phyloP scores from a whole-genome alignment of 2,797 vertebrate genomes.

The Alexandromys oeconomus region DNA sequence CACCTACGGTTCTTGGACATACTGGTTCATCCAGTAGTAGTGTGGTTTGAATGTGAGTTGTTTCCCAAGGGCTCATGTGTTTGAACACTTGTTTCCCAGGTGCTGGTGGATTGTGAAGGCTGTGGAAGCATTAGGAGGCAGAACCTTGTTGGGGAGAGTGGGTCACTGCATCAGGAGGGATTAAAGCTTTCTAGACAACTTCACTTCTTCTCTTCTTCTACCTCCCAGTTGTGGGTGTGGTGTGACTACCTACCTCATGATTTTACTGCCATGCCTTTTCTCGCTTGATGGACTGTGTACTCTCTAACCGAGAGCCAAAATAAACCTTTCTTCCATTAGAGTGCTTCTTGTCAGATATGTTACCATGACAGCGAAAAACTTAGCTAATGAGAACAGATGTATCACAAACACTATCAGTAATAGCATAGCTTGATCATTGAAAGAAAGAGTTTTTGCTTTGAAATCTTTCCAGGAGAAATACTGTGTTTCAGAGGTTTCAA shows the following conservation, averaged over 20 bases:
- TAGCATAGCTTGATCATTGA: not conserved
- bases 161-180: not conserved
- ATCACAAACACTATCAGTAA: not conserved
- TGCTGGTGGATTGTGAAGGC: not conserved
- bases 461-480: slow-evolving; percentile 24
- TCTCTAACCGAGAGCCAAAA: not conserved
- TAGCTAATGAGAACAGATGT: not conserved
- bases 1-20: not conserved
- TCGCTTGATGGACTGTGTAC: not conserved
- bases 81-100: not conserved
- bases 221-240: not conserved
- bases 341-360: not conserved
- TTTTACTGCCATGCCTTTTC: not conserved
- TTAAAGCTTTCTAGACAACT: not conserved
- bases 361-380: not conserved
- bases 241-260: not conserved
- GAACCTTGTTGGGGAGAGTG: not conserved
- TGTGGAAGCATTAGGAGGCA: not conserved
- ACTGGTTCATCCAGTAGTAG: not conserved
- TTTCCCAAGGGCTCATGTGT: not conserved
- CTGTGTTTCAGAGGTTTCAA: not conserved
- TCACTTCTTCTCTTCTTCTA: not conserved
- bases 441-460: not conserved
- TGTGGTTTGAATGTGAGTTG: not conserved
- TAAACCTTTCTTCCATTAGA: not conserved